A percentile compares a stretch with the other conserved stretches of the same genome.
Evolutionary conservation across 1,140 invertebrate species (phyloP).

Genomic region (Panagrolaimus sp.): DNA sequence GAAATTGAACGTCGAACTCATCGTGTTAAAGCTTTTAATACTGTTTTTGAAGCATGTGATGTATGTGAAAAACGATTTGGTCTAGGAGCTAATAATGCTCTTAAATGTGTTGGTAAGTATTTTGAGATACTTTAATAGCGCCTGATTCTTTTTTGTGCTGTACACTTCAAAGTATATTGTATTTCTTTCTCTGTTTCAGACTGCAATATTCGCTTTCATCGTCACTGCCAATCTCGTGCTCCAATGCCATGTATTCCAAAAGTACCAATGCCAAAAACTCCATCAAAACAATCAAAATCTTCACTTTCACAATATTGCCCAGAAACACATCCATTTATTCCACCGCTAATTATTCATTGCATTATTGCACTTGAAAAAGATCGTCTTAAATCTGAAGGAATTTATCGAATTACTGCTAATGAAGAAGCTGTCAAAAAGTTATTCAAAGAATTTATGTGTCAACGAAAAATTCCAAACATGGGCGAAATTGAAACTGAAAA

Average conservation of each 20-base stretch:
- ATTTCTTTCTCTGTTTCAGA: too few species aligned
- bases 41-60: background rate
- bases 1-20: background rate
- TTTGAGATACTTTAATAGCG: too few species aligned
- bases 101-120: too few species aligned
- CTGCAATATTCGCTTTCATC: constrained; percentile 34
- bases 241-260: constrained; percentile 40
- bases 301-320: constrained; percentile 61
- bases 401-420: constrained; percentile 82
- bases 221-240: constrained; percentile 19
- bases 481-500: constrained; percentile 68
- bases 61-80: background rate
- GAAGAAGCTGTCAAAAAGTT: constrained; percentile 59
- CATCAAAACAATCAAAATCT: constrained; percentile 20
- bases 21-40: background rate
- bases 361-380: constrained; percentile 83
- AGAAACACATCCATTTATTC: constrained; percentile 77
- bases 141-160: too few species aligned
- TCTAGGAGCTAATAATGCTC: background rate
- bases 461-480: constrained; percentile 16
- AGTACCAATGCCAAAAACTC: constrained; percentile 17
- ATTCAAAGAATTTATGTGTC: constrained; percentile 15
- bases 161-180: too few species aligned
- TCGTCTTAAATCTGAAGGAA: constrained; percentile 70
- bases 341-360: constrained; percentile 83